Evolutionary conservation across 2,113 vertebrate genomes (phyloP).

Genomic region (Onychostruthus taczanowskii): DNA sequence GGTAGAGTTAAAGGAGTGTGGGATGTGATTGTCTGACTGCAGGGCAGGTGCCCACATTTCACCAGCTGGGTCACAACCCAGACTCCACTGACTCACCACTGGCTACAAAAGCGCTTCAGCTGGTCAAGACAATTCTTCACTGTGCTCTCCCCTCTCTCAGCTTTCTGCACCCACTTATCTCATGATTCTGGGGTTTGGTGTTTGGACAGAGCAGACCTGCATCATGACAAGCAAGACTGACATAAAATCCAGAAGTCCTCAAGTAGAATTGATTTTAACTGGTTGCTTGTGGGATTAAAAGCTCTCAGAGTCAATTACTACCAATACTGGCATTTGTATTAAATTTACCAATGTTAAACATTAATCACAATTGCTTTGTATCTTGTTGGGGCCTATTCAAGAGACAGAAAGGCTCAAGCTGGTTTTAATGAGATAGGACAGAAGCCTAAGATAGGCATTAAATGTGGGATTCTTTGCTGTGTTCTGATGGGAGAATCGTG

Average conservation of each 20-base stretch:
- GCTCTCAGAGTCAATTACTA: background rate
- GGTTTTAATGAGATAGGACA: background rate
- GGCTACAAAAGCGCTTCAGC: background rate
- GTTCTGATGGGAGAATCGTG: background rate
- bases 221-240: fast-evolving
- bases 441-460: background rate
- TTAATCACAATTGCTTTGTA: background rate
- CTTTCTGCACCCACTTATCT: background rate
- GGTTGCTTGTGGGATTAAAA: background rate
- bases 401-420: background rate
- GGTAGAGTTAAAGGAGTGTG: background rate
- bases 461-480: background rate
- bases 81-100: background rate
- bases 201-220: background rate
- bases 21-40: background rate
- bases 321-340: background rate
- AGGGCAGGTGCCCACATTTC: background rate
- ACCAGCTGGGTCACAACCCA: background rate
- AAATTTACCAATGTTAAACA: background rate
- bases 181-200: fast-evolving
- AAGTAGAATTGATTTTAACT: background rate
- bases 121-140: background rate
- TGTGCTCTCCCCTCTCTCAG: background rate
- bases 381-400: background rate
- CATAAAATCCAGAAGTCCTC: background rate